Conservation (phyloP, 2,888 invertebrate genomes). For the Pachliopta kotzebuea region DNA sequence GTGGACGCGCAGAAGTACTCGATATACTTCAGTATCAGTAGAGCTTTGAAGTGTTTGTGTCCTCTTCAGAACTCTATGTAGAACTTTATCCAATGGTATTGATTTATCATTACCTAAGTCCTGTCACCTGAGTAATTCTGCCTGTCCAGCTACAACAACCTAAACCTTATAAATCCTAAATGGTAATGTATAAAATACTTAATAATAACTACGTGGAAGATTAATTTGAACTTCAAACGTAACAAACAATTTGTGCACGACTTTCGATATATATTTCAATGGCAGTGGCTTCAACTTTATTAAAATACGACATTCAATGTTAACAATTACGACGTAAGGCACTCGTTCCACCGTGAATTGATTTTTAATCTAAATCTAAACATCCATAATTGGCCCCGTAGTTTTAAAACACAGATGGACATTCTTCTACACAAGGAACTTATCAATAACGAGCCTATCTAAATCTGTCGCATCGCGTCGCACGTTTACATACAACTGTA, state of each 20-base stretch:
- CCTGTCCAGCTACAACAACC: conserved; percentile 46
- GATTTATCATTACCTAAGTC: too few species aligned
- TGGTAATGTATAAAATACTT: conserved; percentile 75
- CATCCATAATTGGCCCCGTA: conserved; percentile 56
- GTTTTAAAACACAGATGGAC: conserved; percentile 45
- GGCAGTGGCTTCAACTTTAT: conserved; percentile 55
- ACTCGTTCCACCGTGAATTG: conserved; percentile 49
- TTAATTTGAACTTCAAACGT: conserved; percentile 54
- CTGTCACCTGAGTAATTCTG: conserved; percentile 30
- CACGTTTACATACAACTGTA: conserved; percentile 52
- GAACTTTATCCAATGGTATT: too few species aligned
- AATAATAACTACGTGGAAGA: conserved; percentile 72
- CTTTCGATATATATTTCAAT: conserved; percentile 45
- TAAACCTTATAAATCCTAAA: conserved; percentile 70
- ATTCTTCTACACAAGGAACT: conserved; percentile 61
- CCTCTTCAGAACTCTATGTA: too few species aligned
- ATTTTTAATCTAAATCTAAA: conserved; percentile 43
- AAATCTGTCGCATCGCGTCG: conserved; percentile 51
- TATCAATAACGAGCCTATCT: conserved; percentile 44
- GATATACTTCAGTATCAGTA: conserved; percentile 19
- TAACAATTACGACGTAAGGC: conserved; percentile 59
- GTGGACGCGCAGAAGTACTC: conserved; percentile 54
- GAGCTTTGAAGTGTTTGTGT: too few species aligned
- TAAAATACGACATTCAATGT: conserved; percentile 41
- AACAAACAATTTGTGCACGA: conserved; percentile 51